These are phyloP conservation scores for Mirounga angustirostris DNA, from an alignment of 2,113 vertebrate species.

Conservation along the genomic window DNA sequence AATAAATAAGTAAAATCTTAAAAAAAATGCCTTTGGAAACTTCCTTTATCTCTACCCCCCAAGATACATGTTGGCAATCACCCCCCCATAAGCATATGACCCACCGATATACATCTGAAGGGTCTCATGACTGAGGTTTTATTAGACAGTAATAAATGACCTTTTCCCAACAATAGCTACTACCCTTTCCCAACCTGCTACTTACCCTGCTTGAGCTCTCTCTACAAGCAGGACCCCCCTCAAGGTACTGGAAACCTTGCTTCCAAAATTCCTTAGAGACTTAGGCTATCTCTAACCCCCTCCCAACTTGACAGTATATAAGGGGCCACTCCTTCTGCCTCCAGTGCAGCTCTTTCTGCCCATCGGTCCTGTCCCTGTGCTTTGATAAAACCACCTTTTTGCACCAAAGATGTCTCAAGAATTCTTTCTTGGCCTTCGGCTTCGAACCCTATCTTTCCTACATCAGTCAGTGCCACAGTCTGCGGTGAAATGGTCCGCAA, in stretches of 20 bases:
- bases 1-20: too few species aligned
- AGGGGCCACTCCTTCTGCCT: neutral
- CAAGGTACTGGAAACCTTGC: neutral
- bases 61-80: neutral
- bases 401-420: neutral
- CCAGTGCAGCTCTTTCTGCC: neutral
- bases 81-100: neutral
- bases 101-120: neutral
- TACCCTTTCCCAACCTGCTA: too few species aligned
- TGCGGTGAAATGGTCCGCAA: neutral
- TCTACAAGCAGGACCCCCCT: neutral
- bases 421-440: neutral
- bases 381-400: neutral
- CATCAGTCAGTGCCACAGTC: neutral
- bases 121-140: neutral
- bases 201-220: too few species aligned
- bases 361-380: neutral
- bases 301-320: neutral
- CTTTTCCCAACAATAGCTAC: neutral
- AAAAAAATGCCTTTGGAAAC: too few species aligned
- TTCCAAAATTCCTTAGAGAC: neutral
- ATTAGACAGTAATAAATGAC: neutral
- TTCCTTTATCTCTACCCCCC: neutral
- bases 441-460: neutral
- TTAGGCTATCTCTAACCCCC: neutral